Percentiles rank a stretch among this genome's conserved stretches.
These are phyloP conservation scores for Cygnus buccinator DNA, from an alignment of 2,113 vertebrate genomes.

Conservation along the genomic window DNA sequence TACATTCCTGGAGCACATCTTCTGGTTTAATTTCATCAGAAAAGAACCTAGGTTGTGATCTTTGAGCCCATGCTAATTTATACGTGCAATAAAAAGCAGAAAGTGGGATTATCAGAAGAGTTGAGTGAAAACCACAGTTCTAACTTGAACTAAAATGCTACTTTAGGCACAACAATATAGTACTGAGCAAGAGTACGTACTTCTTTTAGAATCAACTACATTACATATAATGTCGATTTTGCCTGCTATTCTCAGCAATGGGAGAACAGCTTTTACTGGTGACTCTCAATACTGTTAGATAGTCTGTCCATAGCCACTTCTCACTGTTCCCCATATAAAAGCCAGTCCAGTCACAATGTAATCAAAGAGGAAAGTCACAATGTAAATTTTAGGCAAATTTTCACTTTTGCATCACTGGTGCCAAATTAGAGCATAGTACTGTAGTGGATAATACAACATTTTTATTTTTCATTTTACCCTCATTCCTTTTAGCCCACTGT, in stretches of 20 bases:
- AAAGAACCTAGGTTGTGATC: neutral
- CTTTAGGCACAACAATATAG: neutral
- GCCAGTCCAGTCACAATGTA: neutral
- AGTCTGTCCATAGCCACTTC: neutral
- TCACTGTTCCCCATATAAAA: neutral
- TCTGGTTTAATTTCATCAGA: constrained; percentile 32
- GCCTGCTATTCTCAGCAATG: neutral
- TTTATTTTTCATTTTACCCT: neutral
- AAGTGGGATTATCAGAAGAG: constrained; percentile 6
- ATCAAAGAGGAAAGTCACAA: neutral
- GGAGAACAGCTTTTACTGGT: neutral
- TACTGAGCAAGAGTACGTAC: neutral
- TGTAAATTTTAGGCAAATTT: neutral
- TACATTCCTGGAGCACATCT: neutral
- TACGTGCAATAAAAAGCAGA: neutral
- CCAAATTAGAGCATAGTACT: neutral
- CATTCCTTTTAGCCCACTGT: neutral
- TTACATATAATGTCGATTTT: neutral
- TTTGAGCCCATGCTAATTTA: constrained; percentile 15
- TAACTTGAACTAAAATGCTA: constrained; percentile 29
- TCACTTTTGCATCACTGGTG: neutral
- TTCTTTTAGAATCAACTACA: neutral
- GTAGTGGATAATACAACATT: neutral
- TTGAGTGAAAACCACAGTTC: neutral
- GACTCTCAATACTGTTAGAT: neutral